Evolutionary conservation across 2,888 invertebrate species (phyloP).

Genomic region (Acanthosepion lycidas): DNA sequence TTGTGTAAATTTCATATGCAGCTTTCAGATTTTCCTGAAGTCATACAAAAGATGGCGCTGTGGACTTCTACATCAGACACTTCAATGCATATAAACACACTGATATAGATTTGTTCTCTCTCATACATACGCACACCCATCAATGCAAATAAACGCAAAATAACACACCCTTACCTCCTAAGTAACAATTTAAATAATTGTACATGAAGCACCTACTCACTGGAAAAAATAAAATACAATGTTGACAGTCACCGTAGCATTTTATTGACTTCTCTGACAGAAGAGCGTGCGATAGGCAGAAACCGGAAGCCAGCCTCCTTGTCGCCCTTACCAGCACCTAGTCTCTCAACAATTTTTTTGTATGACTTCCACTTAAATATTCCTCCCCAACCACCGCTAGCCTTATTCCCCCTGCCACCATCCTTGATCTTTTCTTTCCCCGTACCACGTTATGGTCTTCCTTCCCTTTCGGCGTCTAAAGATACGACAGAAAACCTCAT

Average conservation of each 20-base stretch:
- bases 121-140: fast-evolving
- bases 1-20: too few relatives aligned
- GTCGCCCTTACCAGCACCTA: background rate
- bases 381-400: background rate
- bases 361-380: conserved; percentile 21
- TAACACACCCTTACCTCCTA: background rate
- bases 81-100: background rate
- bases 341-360: background rate
- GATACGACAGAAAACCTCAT: background rate
- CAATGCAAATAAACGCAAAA: background rate
- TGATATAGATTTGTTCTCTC: background rate
- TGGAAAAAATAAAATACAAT: background rate
- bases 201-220: background rate
- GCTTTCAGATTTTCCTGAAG: too few relatives aligned
- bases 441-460: background rate
- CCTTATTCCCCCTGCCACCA: background rate
- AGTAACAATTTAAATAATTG: conserved; percentile 14
- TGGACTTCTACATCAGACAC: too few relatives aligned
- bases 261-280: conserved; percentile 23
- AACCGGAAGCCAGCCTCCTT: background rate
- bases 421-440: background rate
- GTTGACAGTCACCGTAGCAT: background rate
- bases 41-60: too few relatives aligned
- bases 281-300: conserved; percentile 13
- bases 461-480: background rate